Base-by-base conservation (phyloP, 2,113 vertebrate species). In the Campylomormyrus numenius region DNA sequence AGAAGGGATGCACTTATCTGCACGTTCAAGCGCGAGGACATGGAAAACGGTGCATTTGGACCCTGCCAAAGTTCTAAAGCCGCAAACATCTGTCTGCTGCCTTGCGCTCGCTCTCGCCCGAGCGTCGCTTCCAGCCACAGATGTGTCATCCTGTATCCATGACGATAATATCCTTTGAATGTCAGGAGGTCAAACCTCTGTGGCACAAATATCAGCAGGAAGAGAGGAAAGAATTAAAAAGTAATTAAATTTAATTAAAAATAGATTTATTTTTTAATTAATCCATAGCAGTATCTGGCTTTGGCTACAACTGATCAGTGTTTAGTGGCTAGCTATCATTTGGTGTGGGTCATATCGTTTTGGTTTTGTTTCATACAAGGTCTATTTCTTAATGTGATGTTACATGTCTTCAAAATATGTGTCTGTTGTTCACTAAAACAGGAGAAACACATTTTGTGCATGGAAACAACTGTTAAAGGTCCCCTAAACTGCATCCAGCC, bases 1-100 rank as follows among this genome's bases (percentile, higher is more conserved):
- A 88, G 87, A 58, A 58, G 17, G 50, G 90, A 92, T 53, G 24
- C 85, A 88, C 50, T 90, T 39, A 19, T 50, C 46, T 31, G 90
- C 85, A 83, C 52, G 42, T 13, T 87, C 35, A 90, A 88, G 39
- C 52, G 87, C 88, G 70, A 91, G 89, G 70, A 70, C 86, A 85
- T 85, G 80, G 87, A 80, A 89, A 88, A 21, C 77, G 50, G 53
- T 42, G 74, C 62, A 49, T 91, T 91, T 92, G 88, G 88, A 90
- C n/a, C 31, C 35, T 86, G 88, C 46, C 50, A 17, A 52, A 84
- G 74, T 10, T 15, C n/a, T 88, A 90, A 90, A 91, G 86, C 87
- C 80, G 11, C 42, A 74, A 90, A 88, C 91, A 90, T 90, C 87
- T 92, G 90, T 90, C 56, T 56, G 66, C 31, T 45, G 52, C 45